Conservation (phyloP, 2,113 vertebrate species). For the Halichoerus grypus region DNA sequence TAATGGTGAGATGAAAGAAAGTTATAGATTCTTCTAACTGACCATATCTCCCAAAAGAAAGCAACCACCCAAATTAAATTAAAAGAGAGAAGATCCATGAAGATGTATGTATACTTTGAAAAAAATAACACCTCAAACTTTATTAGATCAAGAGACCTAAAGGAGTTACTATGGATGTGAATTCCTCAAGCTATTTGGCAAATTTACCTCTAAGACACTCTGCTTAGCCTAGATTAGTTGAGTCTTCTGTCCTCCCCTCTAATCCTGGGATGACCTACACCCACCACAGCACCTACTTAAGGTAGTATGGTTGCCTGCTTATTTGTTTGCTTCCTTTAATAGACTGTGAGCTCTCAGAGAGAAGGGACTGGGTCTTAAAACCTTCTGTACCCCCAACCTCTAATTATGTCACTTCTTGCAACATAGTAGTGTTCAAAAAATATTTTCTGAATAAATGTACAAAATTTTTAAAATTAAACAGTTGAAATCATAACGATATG, state of each 20-base stretch:
- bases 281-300: too few relatives aligned
- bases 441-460: neutral
- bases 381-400: neutral
- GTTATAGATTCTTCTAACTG: neutral
- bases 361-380: neutral
- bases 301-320: neutral
- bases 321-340: neutral
- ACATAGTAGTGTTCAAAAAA: neutral
- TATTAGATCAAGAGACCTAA: neutral
- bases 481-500: neutral
- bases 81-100: neutral
- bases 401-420: neutral
- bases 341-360: neutral
- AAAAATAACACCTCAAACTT: neutral
- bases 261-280: neutral
- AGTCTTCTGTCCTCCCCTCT: neutral
- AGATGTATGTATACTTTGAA: neutral
- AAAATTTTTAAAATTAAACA: neutral
- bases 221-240: neutral
- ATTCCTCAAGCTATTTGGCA: neutral
- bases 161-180: neutral
- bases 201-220: neutral
- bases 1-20: neutral
- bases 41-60: neutral
- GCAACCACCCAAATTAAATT: neutral